Evolutionary conservation across 2,888 invertebrate genomes (phyloP), one percentile per base, ranked within the genome.

Genomic region (Iphiclides podalirius): DNA sequence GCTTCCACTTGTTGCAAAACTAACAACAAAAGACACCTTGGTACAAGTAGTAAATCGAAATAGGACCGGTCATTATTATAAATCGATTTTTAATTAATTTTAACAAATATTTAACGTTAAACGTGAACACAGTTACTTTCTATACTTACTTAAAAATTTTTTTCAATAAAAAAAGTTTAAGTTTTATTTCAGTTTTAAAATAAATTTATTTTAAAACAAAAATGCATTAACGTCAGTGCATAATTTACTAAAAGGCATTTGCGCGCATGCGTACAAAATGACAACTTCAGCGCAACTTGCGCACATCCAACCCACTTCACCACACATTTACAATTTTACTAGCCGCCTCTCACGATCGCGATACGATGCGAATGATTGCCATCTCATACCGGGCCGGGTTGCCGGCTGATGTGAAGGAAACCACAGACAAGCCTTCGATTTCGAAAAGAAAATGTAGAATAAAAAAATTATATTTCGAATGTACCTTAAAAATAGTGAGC

Each of bases 1-100:
- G 60, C 58, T 60, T 63, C 71, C 77, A 80, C 78, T 81, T 81
- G 76, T 83, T 79, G 84, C 77, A 81, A 81, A 83, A 79, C 75
- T 70, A 70, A 69, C 63, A 65, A 72, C 52, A 52, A 57, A 54
- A 67, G 67, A 70, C 67, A 71, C 67, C 64, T 65, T 62, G 62
- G 64, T 68, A 71, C 70, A 73, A 76, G 66, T 72, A 74, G 70
- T 72, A 74, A 70, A 72, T 65, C 61, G 67, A 75, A 77, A 75
- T 67, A 71, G 62, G 63, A 64, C 67, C 66, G 66, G 70, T 68
- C 70, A 68, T 68, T 65, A 67, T 68, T 65, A 34, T 59, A 54
- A 73, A 85, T 85, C 81, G 82, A 84, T 86, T 75, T 77, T 75
- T 75, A 66, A 63, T 65, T 67, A 63, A 63, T 44, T 17, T 26